Base-by-base conservation (phyloP, 2,888 invertebrate genomes). In the Athetis lepigone region DNA sequence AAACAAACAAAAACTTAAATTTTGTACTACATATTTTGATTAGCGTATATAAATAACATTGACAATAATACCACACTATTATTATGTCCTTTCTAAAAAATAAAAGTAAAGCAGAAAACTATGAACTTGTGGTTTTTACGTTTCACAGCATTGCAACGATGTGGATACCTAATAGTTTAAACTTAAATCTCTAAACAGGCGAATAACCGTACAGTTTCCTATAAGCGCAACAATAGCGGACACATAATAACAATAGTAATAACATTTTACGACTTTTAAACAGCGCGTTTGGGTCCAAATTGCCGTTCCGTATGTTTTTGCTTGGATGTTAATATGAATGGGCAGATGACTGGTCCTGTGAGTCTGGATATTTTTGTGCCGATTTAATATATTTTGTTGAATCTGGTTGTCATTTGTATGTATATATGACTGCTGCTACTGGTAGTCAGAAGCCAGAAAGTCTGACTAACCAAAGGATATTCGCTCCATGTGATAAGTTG, bases 201-300 rank as follows among this genome's bases (percentile, higher is more conserved):
- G n/a, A 54, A 46, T 54, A 50, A 54, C 39, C 2, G 39, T 23
- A 27, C n/a, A 18, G 37, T 18, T 8, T 2, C 19, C 27, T 9
- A 39, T 63, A 47, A 65, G 40, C 6, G 9, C 27, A 64, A n/a
- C 65, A 57, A 45, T 55, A 46, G 51, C 37, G 16, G 33, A n/a
- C 47, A 18, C 9, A n/a, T 18, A 29, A 71, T 60, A 59, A 66
- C 66, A 47, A 16, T 66, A 51, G 3, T 40, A 55, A 39, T 71
- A 71, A 71, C 23, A 9, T 59, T 66, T 70, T 46, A 65, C 55
- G 70, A n/a, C 19, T 13, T 40, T 36, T 18, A 52, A 40, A 51
- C 50, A 29, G n/a, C 23, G 29, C 57, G 36, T 33, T 54, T 9
- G 6, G 11, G 13, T 47, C 27, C 18, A 3, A 66, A 66, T n/a